These are phyloP conservation scores for Boloria euphrosyne DNA, from an alignment of 2,888 invertebrate species.

Conservation along the genomic window DNA sequence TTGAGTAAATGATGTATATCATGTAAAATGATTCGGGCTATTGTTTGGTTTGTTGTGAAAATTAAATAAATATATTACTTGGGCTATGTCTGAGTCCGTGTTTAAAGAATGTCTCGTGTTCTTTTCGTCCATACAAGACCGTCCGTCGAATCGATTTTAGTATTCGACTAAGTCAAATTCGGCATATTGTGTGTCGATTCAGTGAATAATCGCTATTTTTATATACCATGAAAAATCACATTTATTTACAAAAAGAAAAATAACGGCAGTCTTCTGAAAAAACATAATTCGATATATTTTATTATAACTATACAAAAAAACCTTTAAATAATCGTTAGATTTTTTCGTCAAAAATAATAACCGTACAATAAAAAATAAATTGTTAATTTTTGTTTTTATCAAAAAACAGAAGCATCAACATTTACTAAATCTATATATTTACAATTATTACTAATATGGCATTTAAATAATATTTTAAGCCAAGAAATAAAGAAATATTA, in stretches of 20 bases:
- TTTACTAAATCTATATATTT: conserved; percentile 71
- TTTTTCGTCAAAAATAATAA: conserved; percentile 58
- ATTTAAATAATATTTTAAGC: conserved; percentile 67
- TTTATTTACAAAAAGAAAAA: conserved; percentile 64
- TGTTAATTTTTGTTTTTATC: conserved; percentile 48
- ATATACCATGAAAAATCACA: conserved; percentile 52
- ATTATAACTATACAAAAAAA: conserved; percentile 66
- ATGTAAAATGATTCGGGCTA: conserved; percentile 74
- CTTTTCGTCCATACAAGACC: conserved; percentile 53
- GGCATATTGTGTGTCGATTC: conserved; percentile 42
- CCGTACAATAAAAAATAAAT: conserved; percentile 54
- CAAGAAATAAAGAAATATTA: conserved; percentile 50
- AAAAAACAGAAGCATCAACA: conserved; percentile 66
- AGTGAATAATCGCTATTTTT: conserved; percentile 80
- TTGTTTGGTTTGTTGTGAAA: conserved; percentile 66
- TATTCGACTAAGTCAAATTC: conserved; percentile 52
- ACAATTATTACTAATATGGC: conserved; percentile 80
- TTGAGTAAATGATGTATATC: conserved; percentile 51
- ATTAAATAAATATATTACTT: conserved; percentile 56
- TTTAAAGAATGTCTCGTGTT: conserved; percentile 74
- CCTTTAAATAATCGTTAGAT: conserved; percentile 67
- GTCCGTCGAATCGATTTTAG: conserved; percentile 49
- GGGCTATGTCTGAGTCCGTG: conserved; percentile 71
- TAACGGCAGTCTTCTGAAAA: conserved; percentile 79
- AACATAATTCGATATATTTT: conserved; percentile 64